These are phyloP conservation scores for Ciconia stormi DNA, from an alignment of 2,113 vertebrate genomes.

Conservation along the genomic window DNA sequence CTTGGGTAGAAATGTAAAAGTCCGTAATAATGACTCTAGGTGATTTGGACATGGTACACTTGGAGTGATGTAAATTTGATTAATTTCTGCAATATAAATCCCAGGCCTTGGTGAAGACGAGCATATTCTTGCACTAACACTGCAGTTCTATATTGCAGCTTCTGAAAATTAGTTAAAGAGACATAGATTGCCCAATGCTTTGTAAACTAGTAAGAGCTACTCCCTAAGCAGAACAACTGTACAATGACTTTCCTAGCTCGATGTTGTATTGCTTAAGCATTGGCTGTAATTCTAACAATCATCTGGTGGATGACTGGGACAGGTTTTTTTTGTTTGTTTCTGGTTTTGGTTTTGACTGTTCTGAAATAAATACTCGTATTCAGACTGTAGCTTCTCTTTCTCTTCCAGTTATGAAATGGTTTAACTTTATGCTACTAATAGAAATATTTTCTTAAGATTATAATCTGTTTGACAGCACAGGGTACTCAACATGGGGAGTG, in stretches of 20 bases:
- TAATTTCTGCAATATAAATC: constrained; percentile 2
- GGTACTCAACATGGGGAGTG: background rate
- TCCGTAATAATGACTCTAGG: background rate
- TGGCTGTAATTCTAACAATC: constrained; percentile 35
- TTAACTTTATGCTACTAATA: constrained; percentile 10
- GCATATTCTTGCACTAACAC: background rate
- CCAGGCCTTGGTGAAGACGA: constrained; percentile 37
- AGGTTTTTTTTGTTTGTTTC: background rate
- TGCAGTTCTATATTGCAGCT: constrained; percentile 48
- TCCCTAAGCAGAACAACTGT: constrained; percentile 22
- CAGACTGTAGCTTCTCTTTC: constrained; percentile 5
- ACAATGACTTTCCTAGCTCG: background rate
- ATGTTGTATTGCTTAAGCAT: constrained; percentile 33
- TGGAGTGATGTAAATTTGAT: background rate
- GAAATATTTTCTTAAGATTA: constrained; percentile 5
- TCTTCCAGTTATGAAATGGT: constrained; percentile 6
- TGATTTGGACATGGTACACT: background rate
- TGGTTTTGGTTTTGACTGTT: background rate
- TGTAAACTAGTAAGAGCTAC: constrained; percentile 29
- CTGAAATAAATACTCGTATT: constrained; percentile 25
- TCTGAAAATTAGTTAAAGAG: constrained; percentile 34
- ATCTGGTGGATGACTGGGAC: constrained; percentile 4
- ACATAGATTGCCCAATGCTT: background rate
- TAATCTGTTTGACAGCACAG: constrained; percentile 32
- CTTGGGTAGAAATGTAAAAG: constrained; percentile 2